These are phyloP conservation scores for Nomada fabriciana DNA, from an alignment of 2,888 invertebrate genomes.

Conservation along the genomic window DNA sequence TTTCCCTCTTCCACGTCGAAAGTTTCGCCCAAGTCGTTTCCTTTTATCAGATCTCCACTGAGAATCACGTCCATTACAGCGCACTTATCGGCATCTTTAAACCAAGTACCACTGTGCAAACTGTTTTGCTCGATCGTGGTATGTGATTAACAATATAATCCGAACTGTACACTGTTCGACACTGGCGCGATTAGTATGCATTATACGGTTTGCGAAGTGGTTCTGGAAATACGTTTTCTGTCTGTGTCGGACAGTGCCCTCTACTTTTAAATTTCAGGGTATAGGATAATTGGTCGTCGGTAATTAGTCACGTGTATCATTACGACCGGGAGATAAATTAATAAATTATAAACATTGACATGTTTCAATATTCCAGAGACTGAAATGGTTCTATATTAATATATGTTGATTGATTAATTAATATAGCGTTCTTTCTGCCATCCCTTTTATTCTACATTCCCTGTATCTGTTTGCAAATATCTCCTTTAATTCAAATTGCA, in stretches of 20 bases:
- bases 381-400: no score
- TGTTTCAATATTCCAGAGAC: no score
- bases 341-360: no score
- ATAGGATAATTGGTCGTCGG: no score
- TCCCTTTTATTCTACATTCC: no score
- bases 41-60: background rate
- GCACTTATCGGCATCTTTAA: conserved; percentile 26
- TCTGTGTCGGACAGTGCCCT: background rate
- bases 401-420: no score
- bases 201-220: background rate
- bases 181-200: background rate
- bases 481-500: no score
- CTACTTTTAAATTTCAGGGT: background rate
- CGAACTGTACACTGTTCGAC: background rate
- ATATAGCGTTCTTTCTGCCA: no score
- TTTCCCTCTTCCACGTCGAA: background rate
- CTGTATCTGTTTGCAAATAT: no score
- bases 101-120: background rate
- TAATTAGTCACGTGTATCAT: background rate
- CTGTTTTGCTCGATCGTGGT: background rate
- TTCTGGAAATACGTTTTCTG: background rate
- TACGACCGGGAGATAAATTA: background rate
- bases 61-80: conserved; percentile 24
- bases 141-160: conserved; percentile 9
- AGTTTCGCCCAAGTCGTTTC: background rate